Base-by-base conservation (phyloP, 2,797 vertebrate species). In the Molossus molossus region DNA sequence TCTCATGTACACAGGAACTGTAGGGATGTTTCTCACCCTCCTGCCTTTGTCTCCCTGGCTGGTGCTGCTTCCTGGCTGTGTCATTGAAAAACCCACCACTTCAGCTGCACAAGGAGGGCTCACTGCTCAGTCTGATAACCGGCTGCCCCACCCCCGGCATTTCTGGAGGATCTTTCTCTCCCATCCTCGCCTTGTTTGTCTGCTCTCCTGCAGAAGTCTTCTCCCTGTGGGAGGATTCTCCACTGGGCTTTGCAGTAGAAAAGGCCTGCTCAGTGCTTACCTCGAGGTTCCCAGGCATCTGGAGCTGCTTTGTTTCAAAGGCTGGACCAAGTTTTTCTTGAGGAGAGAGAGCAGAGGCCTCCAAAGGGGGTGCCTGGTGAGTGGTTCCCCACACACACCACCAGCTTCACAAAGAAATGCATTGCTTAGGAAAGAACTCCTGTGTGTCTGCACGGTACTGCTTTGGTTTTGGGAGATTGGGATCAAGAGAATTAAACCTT, bases 291-390 rank as follows among this genome's bases (percentile, higher is more conserved):
- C 10, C 45, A 4, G 4, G 11, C 18, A 6, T 48, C 37, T n/a
- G 17, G 80, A 37, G 69, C 33, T 25, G 20, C 37, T 87, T 21
- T 55, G 80, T 50, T 87, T 76, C 50, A 60, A 69, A 29, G 62
- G 21, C n/a, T 37, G 64, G 25, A 50, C 21, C 21, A 33, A 13
- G 23, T 58, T 8, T 72, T 64, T 58, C 45, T 55, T 75, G 33
- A 80, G 57, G 57, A 55, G 25, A 57, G 45, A 64, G 27, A 70
- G 33, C 11, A 33, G 58, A 6, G 6, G 29, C 70, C 18, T n/a
- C 21, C 15, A 33, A 6, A n/a, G 9, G 53, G 3, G 18, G 3
- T 6, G 1, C 6, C 18, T 0, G 4, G 60, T 53, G n/a, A 27
- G 21, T 21, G 29, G 29, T 37, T 70, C 13, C 40, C 58, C 40